Evolutionary conservation across 2,797 vertebrate species (phyloP).

Genomic region (Pangasius mekongensis): DNA sequence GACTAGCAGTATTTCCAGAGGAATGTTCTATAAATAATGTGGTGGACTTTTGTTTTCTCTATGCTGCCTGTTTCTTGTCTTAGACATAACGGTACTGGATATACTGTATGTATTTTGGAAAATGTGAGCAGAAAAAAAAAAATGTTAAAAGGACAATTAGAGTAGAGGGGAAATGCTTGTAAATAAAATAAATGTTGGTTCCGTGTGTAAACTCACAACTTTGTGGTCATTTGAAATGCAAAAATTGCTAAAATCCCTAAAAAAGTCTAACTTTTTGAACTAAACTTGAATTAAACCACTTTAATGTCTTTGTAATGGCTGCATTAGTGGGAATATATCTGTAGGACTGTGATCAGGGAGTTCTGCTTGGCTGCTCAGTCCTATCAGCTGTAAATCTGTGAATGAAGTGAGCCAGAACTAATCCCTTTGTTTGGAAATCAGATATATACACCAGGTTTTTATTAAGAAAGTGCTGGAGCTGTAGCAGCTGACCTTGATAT

Average conservation of each 20-base stretch:
- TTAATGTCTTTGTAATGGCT: neutral
- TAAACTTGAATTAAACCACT: neutral
- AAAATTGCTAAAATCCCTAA: neutral
- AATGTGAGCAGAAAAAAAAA: conserved; percentile 54
- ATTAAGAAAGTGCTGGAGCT: conserved; percentile 16
- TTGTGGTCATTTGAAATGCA: neutral
- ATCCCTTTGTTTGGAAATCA: conserved; percentile 36
- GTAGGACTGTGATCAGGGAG: neutral
- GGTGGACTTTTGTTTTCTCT: conserved; percentile 52
- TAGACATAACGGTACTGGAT: conserved; percentile 62
- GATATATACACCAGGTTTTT: conserved; percentile 31
- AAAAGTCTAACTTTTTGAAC: neutral
- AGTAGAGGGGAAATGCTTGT: conserved; percentile 84
- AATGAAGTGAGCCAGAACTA: conserved; percentile 5
- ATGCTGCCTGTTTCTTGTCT: conserved; percentile 64
- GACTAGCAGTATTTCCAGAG: conserved; percentile 81
- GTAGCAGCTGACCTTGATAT: conserved; percentile 41
- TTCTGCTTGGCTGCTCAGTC: neutral
- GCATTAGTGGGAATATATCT: conserved; percentile 10
- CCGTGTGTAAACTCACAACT: conserved; percentile 66
- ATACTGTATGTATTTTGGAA: conserved; percentile 76
- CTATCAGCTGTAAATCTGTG: conserved; percentile 22
- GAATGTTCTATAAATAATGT: conserved; percentile 71
- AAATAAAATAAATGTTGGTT: conserved; percentile 88
- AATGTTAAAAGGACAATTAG: conserved; percentile 56